Conservation (phyloP, 2,888 invertebrate species). For the Sesia bembeciformis region DNA sequence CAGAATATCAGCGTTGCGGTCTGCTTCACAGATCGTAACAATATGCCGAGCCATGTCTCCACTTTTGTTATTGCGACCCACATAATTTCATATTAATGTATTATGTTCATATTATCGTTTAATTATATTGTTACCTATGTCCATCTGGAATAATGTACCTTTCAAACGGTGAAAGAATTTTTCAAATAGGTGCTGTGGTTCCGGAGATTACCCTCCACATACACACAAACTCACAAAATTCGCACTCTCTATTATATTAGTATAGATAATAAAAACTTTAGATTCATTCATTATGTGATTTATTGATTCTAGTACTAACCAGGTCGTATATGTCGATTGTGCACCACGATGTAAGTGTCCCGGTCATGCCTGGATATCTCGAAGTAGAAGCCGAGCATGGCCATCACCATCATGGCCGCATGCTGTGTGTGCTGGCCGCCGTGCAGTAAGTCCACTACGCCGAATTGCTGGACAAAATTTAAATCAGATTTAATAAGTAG, state of each 20-base stretch:
- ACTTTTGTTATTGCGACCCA: neutral
- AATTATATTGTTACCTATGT: too few species aligned
- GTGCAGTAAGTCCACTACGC: conserved; percentile 41
- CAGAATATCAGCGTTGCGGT: too few species aligned
- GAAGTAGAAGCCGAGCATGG: conserved; percentile 65
- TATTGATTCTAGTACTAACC: conserved; percentile 22
- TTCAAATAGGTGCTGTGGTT: too few species aligned
- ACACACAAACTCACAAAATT: too few species aligned
- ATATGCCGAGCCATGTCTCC: neutral
- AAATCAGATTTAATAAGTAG: too few species aligned
- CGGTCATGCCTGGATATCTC: conserved; percentile 54
- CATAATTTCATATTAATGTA: too few species aligned
- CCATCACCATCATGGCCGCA: conserved; percentile 62
- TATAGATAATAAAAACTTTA: neutral
- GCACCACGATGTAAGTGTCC: conserved; percentile 44
- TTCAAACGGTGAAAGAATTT: too few species aligned
- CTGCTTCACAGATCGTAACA: too few species aligned
- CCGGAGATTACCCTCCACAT: too few species aligned
- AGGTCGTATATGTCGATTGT: conserved; percentile 44
- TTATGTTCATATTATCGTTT: too few species aligned
- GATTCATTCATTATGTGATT: neutral
- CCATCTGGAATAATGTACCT: too few species aligned
- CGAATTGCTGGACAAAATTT: conserved; percentile 37
- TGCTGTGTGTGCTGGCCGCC: conserved; percentile 57
- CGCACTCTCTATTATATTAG: too few species aligned